phyloP scores from a whole-genome alignment of 2,888 invertebrate genomes.

The Calliopum simillimum region DNA sequence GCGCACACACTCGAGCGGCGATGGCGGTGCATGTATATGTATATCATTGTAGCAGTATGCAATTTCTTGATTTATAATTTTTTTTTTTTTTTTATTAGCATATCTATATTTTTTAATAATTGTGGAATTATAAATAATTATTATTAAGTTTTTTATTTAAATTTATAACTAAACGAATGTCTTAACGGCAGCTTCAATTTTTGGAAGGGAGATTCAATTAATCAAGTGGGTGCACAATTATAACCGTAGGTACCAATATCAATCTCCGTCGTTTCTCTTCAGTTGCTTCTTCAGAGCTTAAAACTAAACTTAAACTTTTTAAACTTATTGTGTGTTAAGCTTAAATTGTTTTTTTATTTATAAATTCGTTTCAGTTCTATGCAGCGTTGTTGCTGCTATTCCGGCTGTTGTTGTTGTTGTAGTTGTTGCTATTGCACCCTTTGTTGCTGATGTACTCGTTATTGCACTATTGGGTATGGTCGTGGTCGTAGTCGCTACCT shows the following conservation, averaged over 20 bases:
- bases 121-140: not conserved
- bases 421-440: conserved; percentile 12
- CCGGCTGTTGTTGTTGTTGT: conserved; percentile 21
- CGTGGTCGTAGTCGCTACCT: conserved; percentile 49
- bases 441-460: conserved; percentile 12
- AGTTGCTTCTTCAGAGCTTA: not conserved
- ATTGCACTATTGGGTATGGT: conserved; percentile 19
- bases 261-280: too few species aligned
- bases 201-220: conserved; percentile 13
- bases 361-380: conserved; percentile 68
- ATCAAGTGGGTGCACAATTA: not conserved
- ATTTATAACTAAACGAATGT: conserved; percentile 6
- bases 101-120: not conserved
- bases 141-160: not conserved
- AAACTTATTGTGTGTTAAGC: too few species aligned
- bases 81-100: not conserved
- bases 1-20: not conserved
- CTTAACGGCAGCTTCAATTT: conserved; percentile 21
- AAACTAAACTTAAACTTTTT: not conserved
- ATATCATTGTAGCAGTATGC: not conserved
- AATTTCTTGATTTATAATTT: not conserved
- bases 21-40: not conserved
- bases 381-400: conserved; percentile 50
- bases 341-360: conserved; percentile 48
- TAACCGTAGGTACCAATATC: not conserved